Evolutionary conservation across 2,113 vertebrate genomes (phyloP).

Genomic region (Empidonax traillii): DNA sequence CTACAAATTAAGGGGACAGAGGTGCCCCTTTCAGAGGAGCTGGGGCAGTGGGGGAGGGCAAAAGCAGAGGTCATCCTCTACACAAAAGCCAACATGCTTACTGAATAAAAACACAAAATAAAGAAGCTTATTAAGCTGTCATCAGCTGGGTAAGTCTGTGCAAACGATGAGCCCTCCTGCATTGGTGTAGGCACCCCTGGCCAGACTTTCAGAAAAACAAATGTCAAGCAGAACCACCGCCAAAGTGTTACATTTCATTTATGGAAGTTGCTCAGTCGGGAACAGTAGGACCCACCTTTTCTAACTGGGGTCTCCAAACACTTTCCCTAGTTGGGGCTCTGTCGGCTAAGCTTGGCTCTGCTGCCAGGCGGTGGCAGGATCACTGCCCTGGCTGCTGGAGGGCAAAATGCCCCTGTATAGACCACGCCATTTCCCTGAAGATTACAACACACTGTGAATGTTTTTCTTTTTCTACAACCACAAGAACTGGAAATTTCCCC

Average conservation of each 20-base stretch:
- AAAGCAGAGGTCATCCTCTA: constrained; percentile 65
- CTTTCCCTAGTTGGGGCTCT: neutral
- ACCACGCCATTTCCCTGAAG: neutral
- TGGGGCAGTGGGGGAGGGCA: neutral
- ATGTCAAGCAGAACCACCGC: neutral
- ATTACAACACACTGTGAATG: neutral
- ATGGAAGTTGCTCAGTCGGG: neutral
- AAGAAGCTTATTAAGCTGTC: constrained; percentile 69
- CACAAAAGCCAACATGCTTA: constrained; percentile 69
- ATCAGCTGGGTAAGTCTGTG: constrained; percentile 49
- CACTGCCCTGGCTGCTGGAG: accelerated
- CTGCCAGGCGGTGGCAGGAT: accelerated
- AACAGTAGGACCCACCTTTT: neutral
- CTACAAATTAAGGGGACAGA: constrained; percentile 54
- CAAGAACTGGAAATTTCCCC: neutral
- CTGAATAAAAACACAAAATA: constrained; percentile 69
- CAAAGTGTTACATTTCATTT: neutral
- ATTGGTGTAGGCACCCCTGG: neutral
- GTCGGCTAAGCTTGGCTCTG: neutral
- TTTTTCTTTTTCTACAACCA: neutral
- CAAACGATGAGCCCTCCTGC: neutral
- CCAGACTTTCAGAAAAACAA: neutral
- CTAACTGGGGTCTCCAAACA: neutral
- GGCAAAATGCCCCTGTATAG: neutral
- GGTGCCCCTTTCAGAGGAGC: constrained; percentile 38